phyloP scores from a whole-genome alignment of 2,113 vertebrate genomes.

The Hiodon alosoides region DNA sequence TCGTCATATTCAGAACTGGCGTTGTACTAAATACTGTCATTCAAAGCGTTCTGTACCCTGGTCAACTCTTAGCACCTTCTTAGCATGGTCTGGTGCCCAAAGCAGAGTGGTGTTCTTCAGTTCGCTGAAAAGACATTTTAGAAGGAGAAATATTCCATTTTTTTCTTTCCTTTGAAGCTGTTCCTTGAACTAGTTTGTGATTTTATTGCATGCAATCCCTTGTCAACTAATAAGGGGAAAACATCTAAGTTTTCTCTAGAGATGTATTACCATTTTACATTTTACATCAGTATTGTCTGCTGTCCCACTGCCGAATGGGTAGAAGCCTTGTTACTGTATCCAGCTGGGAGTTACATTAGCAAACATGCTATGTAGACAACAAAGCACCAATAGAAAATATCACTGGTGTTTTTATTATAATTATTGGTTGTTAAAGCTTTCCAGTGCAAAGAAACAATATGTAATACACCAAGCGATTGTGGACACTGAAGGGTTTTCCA shows the following conservation, averaged over 20 bases:
- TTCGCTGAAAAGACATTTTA: not conserved
- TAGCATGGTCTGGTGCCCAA: not conserved
- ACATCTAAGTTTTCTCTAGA: not conserved
- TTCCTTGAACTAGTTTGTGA: not conserved
- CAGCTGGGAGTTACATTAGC: too few relatives aligned
- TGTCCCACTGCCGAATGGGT: not conserved
- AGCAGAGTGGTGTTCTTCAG: not conserved
- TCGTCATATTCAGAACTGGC: not conserved
- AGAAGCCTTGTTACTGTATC: not conserved
- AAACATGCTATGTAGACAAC: not conserved
- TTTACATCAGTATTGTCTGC: not conserved
- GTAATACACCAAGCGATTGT: not conserved
- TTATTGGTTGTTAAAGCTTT: not conserved
- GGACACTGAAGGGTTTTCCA: constrained; percentile 19
- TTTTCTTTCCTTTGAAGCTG: not conserved
- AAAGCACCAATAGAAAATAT: not conserved
- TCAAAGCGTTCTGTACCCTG: not conserved
- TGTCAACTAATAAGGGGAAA: not conserved
- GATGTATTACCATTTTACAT: not conserved
- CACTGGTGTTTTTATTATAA: constrained; percentile 3
- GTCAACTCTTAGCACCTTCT: constrained; percentile 11
- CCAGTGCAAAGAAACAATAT: not conserved
- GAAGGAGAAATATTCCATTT: not conserved
- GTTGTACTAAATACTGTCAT: not conserved
- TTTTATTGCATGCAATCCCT: not conserved